These are phyloP conservation scores for Steinernema carpocapsae DNA, from an alignment of 2,888 invertebrate genomes.

Conservation along the genomic window DNA sequence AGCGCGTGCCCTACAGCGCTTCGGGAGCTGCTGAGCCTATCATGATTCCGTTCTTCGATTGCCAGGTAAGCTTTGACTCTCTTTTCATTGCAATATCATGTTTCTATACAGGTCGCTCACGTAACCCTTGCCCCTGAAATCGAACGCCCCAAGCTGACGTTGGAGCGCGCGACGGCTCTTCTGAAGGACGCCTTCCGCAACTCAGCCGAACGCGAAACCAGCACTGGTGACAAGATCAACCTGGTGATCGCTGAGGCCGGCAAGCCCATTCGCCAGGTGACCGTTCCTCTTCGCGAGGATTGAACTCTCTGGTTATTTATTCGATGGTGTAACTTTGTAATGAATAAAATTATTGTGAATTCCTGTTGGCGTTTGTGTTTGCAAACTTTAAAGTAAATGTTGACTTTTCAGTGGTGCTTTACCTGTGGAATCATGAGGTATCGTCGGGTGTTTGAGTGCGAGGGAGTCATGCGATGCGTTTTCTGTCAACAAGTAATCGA, in stretches of 20 bases:
- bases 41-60: slow-evolving; percentile 92
- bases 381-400: background rate
- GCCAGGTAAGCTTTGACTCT: slow-evolving; percentile 76
- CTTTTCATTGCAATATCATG: background rate
- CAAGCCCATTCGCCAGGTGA: slow-evolving; percentile 55
- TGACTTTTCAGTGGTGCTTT: background rate
- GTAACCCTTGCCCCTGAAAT: slow-evolving; percentile 80
- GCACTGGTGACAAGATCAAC: slow-evolving; percentile 76
- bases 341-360: slow-evolving; percentile 19
- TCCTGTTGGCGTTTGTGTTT: background rate
- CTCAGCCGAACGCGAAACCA: slow-evolving; percentile 95
- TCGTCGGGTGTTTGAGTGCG: background rate
- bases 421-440: too few relatives aligned
- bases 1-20: slow-evolving; percentile 82
- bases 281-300: slow-evolving; percentile 63
- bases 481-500: background rate
- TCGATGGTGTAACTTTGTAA: slow-evolving; percentile 19
- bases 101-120: slow-evolving; percentile 77
- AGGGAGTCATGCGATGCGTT: background rate
- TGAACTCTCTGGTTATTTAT: slow-evolving; percentile 39
- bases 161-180: slow-evolving; percentile 83
- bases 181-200: slow-evolving; percentile 95
- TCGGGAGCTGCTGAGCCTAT: slow-evolving; percentile 83
- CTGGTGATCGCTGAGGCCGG: slow-evolving; percentile 62
- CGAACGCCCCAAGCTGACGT: slow-evolving; percentile 74